phyloP scores from a whole-genome alignment of 1,140 invertebrate species.

The Drosophila athabasca region DNA sequence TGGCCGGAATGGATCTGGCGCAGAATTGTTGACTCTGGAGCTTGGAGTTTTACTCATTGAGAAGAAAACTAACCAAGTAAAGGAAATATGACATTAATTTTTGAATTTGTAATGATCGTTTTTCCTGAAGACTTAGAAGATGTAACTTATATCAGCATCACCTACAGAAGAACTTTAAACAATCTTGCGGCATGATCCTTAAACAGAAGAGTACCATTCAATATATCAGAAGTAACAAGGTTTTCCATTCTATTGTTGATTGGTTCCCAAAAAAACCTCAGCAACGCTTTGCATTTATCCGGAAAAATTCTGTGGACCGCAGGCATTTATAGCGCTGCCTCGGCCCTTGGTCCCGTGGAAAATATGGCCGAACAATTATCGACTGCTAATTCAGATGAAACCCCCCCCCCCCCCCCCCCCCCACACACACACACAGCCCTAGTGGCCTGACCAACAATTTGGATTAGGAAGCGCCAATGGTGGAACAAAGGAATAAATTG shows the following conservation, averaged over 20 bases:
- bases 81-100: too few relatives aligned
- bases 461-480: slow-evolving; percentile 22
- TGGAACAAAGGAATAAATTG: slow-evolving; percentile 26
- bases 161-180: too few relatives aligned
- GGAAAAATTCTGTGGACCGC: not conserved
- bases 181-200: too few relatives aligned
- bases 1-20: not conserved
- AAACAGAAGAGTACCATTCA: too few relatives aligned
- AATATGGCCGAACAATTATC: slow-evolving; percentile 32
- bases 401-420: not conserved
- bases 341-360: not conserved
- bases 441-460: slow-evolving; percentile 44
- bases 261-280: slow-evolving; percentile 13
- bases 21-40: too few relatives aligned
- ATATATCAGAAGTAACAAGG: too few relatives aligned
- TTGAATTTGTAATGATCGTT: too few relatives aligned
- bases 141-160: too few relatives aligned
- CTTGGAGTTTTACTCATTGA: too few relatives aligned
- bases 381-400: slow-evolving; percentile 22
- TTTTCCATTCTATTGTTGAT: not conserved
- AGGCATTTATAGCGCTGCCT: slow-evolving; percentile 2
- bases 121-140: too few relatives aligned
- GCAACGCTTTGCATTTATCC: not conserved
- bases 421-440: too few relatives aligned
- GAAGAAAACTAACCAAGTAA: too few relatives aligned